Percentiles rank a stretch among this genome's conserved stretches.
Evolutionary conservation across 2,888 invertebrate species (phyloP).

Genomic region (Morpho achilles): DNA sequence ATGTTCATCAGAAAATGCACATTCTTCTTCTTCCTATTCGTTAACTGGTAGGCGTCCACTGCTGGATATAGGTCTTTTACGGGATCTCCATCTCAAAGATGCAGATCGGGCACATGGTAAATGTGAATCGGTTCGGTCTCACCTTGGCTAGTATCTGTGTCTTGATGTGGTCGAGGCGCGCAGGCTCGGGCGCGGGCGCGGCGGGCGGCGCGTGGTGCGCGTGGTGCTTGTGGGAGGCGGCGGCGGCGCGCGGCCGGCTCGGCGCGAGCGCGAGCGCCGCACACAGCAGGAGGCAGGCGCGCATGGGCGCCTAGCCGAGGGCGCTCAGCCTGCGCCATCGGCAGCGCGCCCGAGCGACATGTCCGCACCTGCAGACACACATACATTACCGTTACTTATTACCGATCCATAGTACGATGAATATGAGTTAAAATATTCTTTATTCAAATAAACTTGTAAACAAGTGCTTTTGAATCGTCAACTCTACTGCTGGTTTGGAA

Average conservation of each 20-base stretch:
- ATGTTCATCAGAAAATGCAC: too few species aligned
- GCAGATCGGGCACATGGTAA: too few species aligned
- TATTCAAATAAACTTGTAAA: too few species aligned
- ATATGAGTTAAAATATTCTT: too few species aligned
- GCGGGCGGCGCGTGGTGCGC: constrained; percentile 31
- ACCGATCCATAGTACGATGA: too few species aligned
- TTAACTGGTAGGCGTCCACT: too few species aligned
- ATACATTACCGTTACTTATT: too few species aligned
- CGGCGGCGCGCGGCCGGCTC: constrained; percentile 63
- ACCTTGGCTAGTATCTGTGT: constrained; percentile 38
- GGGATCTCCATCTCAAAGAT: too few species aligned
- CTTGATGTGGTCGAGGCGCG: constrained; percentile 39
- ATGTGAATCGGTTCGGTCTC: background rate
- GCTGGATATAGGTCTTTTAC: too few species aligned
- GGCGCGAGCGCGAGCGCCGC: constrained; percentile 66
- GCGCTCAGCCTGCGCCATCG: constrained; percentile 71
- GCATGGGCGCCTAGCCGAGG: constrained; percentile 72
- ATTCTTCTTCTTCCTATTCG: too few species aligned
- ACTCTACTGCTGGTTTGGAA: too few species aligned
- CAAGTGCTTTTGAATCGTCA: too few species aligned
- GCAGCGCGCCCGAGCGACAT: constrained; percentile 67
- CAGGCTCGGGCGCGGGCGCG: constrained; percentile 38
- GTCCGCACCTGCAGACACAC: constrained; percentile 50
- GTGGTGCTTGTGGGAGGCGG: constrained; percentile 33
- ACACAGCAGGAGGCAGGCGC: constrained; percentile 72